phyloP scores from a whole-genome alignment of 2,113 vertebrate genomes.

The Burhinus bistriatus region DNA sequence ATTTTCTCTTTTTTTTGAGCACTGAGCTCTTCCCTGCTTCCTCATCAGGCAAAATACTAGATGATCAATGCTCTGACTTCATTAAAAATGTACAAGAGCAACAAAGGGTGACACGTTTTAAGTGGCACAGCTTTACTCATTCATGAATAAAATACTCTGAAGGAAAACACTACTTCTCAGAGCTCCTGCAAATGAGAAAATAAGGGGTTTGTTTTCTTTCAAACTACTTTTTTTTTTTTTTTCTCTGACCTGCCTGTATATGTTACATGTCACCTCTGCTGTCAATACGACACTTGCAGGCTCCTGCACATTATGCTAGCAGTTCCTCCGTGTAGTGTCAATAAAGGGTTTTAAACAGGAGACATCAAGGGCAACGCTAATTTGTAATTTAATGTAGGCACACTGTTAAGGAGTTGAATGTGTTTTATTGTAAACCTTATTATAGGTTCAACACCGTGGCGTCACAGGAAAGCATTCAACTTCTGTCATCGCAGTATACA shows the following conservation, averaged over 20 bases:
- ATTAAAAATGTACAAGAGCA: not conserved
- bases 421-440: conserved; percentile 5
- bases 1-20: not conserved
- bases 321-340: not conserved
- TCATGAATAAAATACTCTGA: not conserved
- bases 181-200: not conserved
- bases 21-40: not conserved
- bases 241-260: not conserved
- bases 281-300: not conserved
- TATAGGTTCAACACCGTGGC: not conserved
- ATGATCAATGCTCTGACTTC: not conserved
- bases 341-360: not conserved
- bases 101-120: not conserved
- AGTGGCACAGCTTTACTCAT: not conserved
- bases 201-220: not conserved
- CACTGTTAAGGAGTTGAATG: not conserved
- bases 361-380: not conserved
- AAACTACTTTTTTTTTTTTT: not conserved
- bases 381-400: not conserved
- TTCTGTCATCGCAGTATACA: not conserved
- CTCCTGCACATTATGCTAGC: not conserved
- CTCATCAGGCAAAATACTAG: not conserved
- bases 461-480: not conserved
- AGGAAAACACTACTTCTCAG: not conserved
- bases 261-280: not conserved